phyloP scores from a whole-genome alignment of 2,797 vertebrate genomes.

The Bradypodion pumilum region DNA sequence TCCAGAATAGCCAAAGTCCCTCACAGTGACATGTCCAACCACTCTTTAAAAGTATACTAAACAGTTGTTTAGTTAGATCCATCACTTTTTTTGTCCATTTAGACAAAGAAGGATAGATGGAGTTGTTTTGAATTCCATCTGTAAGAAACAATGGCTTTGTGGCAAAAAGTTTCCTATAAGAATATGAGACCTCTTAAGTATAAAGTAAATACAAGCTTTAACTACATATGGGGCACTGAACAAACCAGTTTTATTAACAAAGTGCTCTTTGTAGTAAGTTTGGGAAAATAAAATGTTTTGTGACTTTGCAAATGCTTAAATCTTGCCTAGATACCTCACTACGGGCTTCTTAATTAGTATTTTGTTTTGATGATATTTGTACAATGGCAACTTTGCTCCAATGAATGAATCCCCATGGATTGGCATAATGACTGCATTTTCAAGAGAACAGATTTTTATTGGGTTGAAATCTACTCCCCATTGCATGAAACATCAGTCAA shows the following conservation, averaged over 20 bases:
- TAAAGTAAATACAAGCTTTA: constrained; percentile 16
- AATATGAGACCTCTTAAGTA: constrained; percentile 15
- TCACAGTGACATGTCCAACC: too few species aligned
- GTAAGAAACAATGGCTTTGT: not conserved
- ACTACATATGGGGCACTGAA: not conserved
- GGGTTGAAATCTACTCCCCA: not conserved
- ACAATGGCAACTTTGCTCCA: constrained; percentile 8
- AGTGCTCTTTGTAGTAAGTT: constrained; percentile 2
- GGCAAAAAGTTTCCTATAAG: constrained; percentile 5
- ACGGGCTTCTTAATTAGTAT: not conserved
- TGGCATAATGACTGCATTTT: constrained; percentile 23
- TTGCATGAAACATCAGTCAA: constrained; percentile 12
- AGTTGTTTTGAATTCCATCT: not conserved
- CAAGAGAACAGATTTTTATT: constrained; percentile 12
- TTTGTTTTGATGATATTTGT: constrained; percentile 16
- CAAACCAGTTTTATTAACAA: constrained; percentile 13
- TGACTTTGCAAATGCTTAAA: not conserved
- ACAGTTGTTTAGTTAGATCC: not conserved
- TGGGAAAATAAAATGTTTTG: not conserved
- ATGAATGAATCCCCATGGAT: constrained; percentile 4
- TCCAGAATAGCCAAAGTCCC: too few species aligned
- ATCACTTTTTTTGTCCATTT: not conserved
- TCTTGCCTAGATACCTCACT: constrained; percentile 6
- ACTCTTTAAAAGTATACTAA: too few species aligned
- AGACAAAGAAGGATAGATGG: not conserved